These are phyloP conservation scores for Cotesia glomerata DNA, from an alignment of 1,140 invertebrate genomes.

Conservation along the genomic window DNA sequence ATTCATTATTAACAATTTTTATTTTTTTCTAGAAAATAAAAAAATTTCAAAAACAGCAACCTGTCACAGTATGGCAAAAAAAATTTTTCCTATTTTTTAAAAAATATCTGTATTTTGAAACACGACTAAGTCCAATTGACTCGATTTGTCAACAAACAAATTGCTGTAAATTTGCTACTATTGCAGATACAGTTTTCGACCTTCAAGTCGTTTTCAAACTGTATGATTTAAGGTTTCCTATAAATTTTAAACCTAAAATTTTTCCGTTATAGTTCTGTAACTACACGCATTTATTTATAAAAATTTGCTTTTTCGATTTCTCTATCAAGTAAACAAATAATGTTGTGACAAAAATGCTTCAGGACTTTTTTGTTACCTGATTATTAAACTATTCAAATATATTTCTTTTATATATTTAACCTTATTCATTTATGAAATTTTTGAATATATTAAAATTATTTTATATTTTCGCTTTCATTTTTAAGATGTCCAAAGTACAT, in stretches of 20 bases:
- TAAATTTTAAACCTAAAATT: not conserved
- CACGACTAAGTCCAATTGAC: not conserved
- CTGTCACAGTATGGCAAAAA: not conserved
- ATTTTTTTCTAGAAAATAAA: not conserved
- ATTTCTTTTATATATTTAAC: too few relatives aligned
- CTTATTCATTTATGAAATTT: too few relatives aligned
- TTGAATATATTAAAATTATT: not conserved
- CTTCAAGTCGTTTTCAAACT: not conserved
- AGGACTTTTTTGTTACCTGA: too few relatives aligned
- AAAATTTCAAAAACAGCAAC: not conserved
- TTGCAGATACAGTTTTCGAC: not conserved
- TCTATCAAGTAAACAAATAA: too few relatives aligned
- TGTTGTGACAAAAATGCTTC: too few relatives aligned
- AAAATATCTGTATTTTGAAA: not conserved
- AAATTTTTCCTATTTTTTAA: not conserved
- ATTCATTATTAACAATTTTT: not conserved
- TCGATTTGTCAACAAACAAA: conserved; percentile 1
- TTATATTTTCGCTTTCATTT: not conserved
- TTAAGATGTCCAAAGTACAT: not conserved
- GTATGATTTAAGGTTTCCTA: not conserved
- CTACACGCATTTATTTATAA: too few relatives aligned
- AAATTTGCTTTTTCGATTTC: too few relatives aligned
- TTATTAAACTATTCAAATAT: too few relatives aligned
- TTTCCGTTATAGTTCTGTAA: not conserved
- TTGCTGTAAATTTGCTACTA: not conserved